These are phyloP conservation scores for Mythimna impura DNA, from an alignment of 2,888 invertebrate genomes.

Conservation along the genomic window DNA sequence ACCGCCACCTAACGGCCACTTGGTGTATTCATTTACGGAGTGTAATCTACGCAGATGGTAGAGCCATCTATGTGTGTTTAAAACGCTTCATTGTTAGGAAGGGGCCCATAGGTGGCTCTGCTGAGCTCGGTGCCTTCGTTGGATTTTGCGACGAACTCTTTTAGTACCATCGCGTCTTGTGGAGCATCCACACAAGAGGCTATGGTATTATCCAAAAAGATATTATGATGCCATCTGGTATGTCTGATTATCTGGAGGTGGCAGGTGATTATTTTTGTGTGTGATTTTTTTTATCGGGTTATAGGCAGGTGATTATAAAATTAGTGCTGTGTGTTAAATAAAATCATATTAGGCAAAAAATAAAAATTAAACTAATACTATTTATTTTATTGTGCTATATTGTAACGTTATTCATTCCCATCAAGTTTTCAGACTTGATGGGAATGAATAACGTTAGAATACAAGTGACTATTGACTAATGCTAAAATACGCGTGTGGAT, in stretches of 20 bases:
- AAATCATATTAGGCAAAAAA: background rate
- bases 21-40: slow-evolving; percentile 22
- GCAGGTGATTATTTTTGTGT: background rate
- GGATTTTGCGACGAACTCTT: background rate
- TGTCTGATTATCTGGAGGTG: background rate
- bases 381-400: background rate
- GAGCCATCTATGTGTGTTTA: slow-evolving; percentile 49
- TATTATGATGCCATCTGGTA: background rate
- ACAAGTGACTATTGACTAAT: too few species aligned
- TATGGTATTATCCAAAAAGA: background rate
- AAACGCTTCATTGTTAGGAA: slow-evolving; percentile 7
- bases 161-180: background rate
- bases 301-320: background rate
- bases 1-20: slow-evolving; percentile 59
- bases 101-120: background rate
- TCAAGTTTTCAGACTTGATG: background rate
- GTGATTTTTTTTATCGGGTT: background rate
- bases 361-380: background rate
- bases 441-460: too few species aligned
- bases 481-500: background rate
- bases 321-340: background rate
- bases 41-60: slow-evolving; percentile 12
- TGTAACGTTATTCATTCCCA: background rate
- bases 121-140: background rate
- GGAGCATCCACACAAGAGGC: background rate